Percentiles rank a stretch among this genome's conserved stretches.
phyloP scores from a whole-genome alignment of 1,140 invertebrate species.

The Drosophila sp. region DNA sequence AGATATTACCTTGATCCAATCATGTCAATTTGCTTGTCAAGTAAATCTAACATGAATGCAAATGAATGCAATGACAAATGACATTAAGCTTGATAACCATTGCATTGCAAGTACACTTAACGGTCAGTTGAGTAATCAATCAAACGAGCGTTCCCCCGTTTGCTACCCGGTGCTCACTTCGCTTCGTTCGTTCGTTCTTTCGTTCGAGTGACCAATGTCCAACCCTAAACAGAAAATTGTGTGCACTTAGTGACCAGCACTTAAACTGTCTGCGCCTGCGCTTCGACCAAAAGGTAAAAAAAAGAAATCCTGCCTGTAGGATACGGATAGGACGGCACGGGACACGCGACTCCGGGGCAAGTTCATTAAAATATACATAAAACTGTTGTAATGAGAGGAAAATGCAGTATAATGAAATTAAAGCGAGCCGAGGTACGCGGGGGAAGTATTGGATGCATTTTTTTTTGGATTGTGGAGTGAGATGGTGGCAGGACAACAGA shows the following conservation, averaged over 20 bases:
- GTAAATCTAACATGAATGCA: slow-evolving; percentile 48
- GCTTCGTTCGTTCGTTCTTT: slow-evolving; percentile 20
- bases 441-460: slow-evolving; percentile 1
- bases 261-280: slow-evolving; percentile 78
- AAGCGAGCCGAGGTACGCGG: slow-evolving; percentile 49
- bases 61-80: slow-evolving; percentile 66
- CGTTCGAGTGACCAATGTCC: slow-evolving; percentile 19
- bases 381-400: slow-evolving; percentile 70
- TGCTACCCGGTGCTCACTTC: neutral
- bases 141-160: slow-evolving; percentile 38
- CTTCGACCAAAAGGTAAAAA: slow-evolving; percentile 29
- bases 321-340: neutral
- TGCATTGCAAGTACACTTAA: slow-evolving; percentile 57
- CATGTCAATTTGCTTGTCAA: slow-evolving; percentile 31
- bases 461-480: neutral
- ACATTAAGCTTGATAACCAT: slow-evolving; percentile 67
- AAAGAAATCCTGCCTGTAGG: slow-evolving; percentile 43
- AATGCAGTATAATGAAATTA: slow-evolving; percentile 77
- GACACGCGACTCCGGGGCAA: slow-evolving; percentile 30
- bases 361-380: slow-evolving; percentile 73
- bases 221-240: slow-evolving; percentile 46
- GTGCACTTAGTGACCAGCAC: slow-evolving; percentile 52
- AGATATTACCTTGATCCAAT: slow-evolving; percentile 21
- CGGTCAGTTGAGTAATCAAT: slow-evolving; percentile 77
- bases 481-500: slow-evolving; percentile 38